Evolutionary conservation across 2,888 invertebrate species (phyloP), one percentile per base, ranked within the genome.

Genomic region (Ochropacha duplaris): DNA sequence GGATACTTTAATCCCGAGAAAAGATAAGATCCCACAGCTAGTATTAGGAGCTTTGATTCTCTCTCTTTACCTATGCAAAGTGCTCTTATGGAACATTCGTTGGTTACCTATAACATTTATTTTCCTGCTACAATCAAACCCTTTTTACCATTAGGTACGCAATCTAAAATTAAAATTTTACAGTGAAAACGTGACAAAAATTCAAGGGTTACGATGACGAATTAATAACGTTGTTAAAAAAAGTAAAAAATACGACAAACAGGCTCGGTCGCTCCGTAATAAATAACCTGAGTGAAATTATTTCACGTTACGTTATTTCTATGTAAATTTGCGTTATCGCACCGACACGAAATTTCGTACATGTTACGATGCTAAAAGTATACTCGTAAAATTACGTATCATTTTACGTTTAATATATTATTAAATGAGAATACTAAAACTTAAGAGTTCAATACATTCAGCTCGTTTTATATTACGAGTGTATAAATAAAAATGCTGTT

Each of bases 301-400:
- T 71, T 68, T 61, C 60, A 61, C 73, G 59, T 66, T 74, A 44
- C 44, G 44, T 44, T 74, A 79, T 80, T 80, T 76, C 70, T 73
- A 80, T 80, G 79, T 76, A 75, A 80, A 80, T 79, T 71, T 62
- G 60, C 68, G 76, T 73, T 72, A 78, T 75, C 81, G 71, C 69
- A 66, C 62, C 72, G 58, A 52, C 49, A 57, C 54, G 58, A 66
- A 62, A 64, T 64, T 57, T 56, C 62, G 68, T 44, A 44, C 44
- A 22, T 36, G 57, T 51, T 54, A 26, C 55, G 52, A 31, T 24
- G 50, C 49, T 50, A 57, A 44, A 44, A 44, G 44, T 44, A 44
- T 44, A 19, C 44, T 9, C 19, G 44, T 44, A 19, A 44, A 44
- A 44, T 44, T 44, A 19, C 44, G 44, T 44, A 44, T 44, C 19